These are phyloP conservation scores for Unio delphinus DNA, from an alignment of 2,888 invertebrate species.

Conservation along the genomic window DNA sequence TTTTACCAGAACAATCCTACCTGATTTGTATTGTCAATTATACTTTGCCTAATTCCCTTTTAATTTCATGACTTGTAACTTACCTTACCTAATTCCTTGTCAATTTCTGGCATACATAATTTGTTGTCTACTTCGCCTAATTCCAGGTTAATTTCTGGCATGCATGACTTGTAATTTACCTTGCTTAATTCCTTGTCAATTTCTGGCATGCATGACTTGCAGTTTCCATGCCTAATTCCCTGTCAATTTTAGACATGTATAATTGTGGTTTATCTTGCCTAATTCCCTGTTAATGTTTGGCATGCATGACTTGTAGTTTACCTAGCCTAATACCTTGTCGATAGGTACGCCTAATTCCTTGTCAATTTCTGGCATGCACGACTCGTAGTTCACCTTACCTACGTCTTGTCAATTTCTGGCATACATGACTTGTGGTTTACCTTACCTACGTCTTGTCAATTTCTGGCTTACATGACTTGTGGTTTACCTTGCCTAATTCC, in stretches of 20 bases:
- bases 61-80: too few species aligned
- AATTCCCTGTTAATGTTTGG: too few species aligned
- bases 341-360: conserved; percentile 13
- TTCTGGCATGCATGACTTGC: conserved; percentile 1
- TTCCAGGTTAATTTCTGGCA: conserved; percentile 18
- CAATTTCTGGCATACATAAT: conserved; percentile 21
- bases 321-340: conserved; percentile 9
- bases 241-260: conserved; percentile 12
- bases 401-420: too few species aligned
- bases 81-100: background rate
- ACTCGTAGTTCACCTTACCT: too few species aligned
- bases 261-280: too few species aligned
- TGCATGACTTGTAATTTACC: too few species aligned
- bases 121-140: conserved; percentile 5
- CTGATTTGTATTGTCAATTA: too few species aligned
- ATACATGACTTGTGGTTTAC: too few species aligned
- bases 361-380: conserved; percentile 29
- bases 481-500: conserved; percentile 6
- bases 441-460: too few species aligned
- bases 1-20: too few species aligned
- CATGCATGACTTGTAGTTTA: background rate
- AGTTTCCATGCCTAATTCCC: conserved; percentile 11
- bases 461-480: background rate
- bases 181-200: conserved; percentile 20
- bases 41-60: too few species aligned